These are phyloP conservation scores for Podarcis siculus DNA, from an alignment of 2,797 vertebrate genomes.

Conservation along the genomic window DNA sequence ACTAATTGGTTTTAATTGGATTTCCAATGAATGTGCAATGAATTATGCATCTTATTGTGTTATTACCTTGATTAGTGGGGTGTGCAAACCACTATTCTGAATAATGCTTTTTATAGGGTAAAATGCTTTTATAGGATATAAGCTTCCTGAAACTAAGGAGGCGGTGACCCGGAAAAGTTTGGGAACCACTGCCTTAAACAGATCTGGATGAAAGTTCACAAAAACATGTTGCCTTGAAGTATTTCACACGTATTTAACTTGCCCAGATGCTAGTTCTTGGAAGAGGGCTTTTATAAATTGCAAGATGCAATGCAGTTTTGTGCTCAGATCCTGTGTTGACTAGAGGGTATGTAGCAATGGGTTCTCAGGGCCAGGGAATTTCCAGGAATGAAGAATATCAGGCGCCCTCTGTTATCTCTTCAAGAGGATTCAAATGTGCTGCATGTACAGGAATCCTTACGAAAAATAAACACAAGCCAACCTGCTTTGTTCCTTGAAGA, in stretches of 20 bases:
- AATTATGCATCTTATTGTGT: no score
- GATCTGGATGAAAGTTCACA: no score
- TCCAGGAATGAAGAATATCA: neutral
- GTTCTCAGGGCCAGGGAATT: neutral
- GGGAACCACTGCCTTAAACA: no score
- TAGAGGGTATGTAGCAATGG: neutral
- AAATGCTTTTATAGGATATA: no score
- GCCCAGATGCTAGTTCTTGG: neutral
- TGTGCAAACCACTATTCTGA: no score
- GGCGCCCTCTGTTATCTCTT: neutral
- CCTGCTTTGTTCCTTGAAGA: neutral
- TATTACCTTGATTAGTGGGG: no score
- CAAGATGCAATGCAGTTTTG: neutral
- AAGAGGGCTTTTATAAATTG: neutral
- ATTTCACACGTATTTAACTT: neutral
- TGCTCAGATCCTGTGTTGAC: neutral
- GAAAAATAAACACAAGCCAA: neutral
- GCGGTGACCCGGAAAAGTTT: no score
- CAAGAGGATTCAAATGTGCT: conserved; percentile 9
- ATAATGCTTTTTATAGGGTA: no score
- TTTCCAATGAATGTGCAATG: no score
- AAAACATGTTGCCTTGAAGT: no score
- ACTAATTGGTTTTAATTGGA: no score
- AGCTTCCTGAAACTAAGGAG: no score
- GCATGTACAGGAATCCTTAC: neutral